A percentile compares a stretch with the other conserved stretches of the same genome.
Conservation (phyloP, 2,888 invertebrate genomes). For the Acrobasis repandana region DNA sequence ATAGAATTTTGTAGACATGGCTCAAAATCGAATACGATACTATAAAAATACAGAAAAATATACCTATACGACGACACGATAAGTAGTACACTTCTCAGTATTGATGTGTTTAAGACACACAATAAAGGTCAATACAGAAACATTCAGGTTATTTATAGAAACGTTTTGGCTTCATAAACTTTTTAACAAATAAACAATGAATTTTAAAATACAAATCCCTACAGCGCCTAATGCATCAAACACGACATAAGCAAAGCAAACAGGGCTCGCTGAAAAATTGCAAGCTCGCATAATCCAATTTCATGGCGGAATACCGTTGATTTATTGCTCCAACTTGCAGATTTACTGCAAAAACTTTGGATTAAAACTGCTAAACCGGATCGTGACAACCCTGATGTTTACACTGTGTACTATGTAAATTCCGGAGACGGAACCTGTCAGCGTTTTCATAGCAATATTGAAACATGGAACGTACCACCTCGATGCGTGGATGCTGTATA, state of each 20-base stretch:
- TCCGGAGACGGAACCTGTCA: slow-evolving; percentile 55
- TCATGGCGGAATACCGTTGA: slow-evolving; percentile 19
- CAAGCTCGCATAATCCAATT: slow-evolving; percentile 19
- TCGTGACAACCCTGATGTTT: slow-evolving; percentile 54
- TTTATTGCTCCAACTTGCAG: slow-evolving; percentile 13
- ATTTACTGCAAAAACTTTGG: slow-evolving; percentile 23
- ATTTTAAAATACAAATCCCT: slow-evolving; percentile 1
- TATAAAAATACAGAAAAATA: too few relatives aligned
- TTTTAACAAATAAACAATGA: not conserved
- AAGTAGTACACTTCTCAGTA: too few relatives aligned
- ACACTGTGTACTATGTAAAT: slow-evolving; percentile 61
- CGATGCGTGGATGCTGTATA: slow-evolving; percentile 28
- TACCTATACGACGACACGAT: too few relatives aligned
- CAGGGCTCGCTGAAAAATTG: slow-evolving; percentile 16
- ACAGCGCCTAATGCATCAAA: slow-evolving; percentile 15
- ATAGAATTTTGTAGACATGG: too few relatives aligned
- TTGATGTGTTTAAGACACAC: not conserved
- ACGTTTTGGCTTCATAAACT: not conserved
- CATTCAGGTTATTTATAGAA: not conserved
- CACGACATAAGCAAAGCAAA: slow-evolving; percentile 20
- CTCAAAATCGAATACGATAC: too few relatives aligned
- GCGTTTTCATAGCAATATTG: slow-evolving; percentile 58
- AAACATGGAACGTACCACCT: slow-evolving; percentile 37
- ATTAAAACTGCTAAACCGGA: slow-evolving; percentile 28
- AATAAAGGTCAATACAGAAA: too few relatives aligned